These are phyloP conservation scores for Rhagophthalmus giganteus DNA, from an alignment of 2,888 invertebrate species.

Conservation along the genomic window DNA sequence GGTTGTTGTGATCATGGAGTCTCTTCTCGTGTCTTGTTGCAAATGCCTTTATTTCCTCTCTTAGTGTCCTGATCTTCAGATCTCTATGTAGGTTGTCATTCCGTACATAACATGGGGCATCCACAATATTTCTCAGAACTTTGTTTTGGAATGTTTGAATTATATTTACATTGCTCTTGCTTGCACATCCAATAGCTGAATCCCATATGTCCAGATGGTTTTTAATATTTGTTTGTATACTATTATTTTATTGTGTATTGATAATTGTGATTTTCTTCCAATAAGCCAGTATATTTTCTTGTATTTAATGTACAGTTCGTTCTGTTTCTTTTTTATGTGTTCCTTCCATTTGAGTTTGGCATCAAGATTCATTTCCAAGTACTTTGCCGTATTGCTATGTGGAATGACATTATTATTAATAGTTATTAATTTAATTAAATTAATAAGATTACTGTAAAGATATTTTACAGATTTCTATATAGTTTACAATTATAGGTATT, in stretches of 20 bases:
- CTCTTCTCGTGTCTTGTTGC: not conserved
- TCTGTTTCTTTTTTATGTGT: constrained; percentile 4
- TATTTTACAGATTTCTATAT: too few relatives aligned
- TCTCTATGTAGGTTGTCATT: too few relatives aligned
- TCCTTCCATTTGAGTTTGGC: too few relatives aligned
- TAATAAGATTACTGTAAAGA: too few relatives aligned
- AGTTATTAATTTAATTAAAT: not conserved
- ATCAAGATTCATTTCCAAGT: constrained; percentile 1
- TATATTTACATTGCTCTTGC: not conserved
- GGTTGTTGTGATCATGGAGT: constrained; percentile 2
- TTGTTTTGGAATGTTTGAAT: constrained; percentile 1
- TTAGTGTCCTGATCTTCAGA: constrained; percentile 1
- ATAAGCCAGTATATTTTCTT: constrained; percentile 1
- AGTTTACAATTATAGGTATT: too few relatives aligned
- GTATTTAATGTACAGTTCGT: not conserved
- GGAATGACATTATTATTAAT: constrained; percentile 1
- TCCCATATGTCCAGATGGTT: constrained; percentile 2
- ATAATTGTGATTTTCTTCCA: too few relatives aligned
- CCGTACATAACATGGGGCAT: too few relatives aligned
- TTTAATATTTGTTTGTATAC: too few relatives aligned
- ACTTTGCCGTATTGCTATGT: constrained; percentile 1
- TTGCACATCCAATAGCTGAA: constrained; percentile 5
- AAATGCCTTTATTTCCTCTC: constrained; percentile 2
- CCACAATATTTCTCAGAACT: too few relatives aligned
- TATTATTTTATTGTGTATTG: not conserved